phyloP scores from a whole-genome alignment of 1,140 invertebrate genomes.

The Cotesia chilonis region DNA sequence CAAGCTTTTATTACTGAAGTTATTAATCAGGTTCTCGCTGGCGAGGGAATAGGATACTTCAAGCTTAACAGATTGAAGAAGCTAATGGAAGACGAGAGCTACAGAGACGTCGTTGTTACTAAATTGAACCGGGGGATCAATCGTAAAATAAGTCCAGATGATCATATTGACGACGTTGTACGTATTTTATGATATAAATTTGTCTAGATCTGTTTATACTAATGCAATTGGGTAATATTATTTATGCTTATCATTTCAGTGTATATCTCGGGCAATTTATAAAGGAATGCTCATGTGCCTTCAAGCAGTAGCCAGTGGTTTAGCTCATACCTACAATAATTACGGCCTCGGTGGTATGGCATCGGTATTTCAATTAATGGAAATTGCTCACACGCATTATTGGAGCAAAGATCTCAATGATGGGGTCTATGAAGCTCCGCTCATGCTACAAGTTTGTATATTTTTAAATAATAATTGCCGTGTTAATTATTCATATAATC shows the following conservation, averaged over 20 bases:
- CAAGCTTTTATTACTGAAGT: slow-evolving; percentile 89
- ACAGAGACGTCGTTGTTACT: slow-evolving; percentile 93
- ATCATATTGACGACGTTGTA: slow-evolving; percentile 98
- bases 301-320: slow-evolving; percentile 86
- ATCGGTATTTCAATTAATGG: slow-evolving; percentile 93
- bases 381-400: slow-evolving; percentile 98
- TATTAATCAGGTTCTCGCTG: slow-evolving; percentile 89
- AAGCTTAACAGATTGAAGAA: slow-evolving; percentile 94
- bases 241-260: slow-evolving; percentile 63
- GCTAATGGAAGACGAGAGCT: slow-evolving; percentile 98
- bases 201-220: not conserved
- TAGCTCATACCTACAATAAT: slow-evolving; percentile 92
- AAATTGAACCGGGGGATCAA: slow-evolving; percentile 95
- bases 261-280: slow-evolving; percentile 87
- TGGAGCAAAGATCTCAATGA: slow-evolving; percentile 89
- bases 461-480: not conserved
- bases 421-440: slow-evolving; percentile 62
- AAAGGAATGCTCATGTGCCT: slow-evolving; percentile 96
- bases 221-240: not conserved
- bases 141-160: slow-evolving; percentile 91
- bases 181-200: slow-evolving; percentile 55
- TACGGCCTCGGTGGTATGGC: slow-evolving; percentile 97
- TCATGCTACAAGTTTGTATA: slow-evolving; percentile 65
- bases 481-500: slow-evolving; percentile 20
- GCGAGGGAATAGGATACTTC: slow-evolving; percentile 97